phyloP scores from a whole-genome alignment of 1,140 invertebrate species.

The Listronotus oregonensis region DNA sequence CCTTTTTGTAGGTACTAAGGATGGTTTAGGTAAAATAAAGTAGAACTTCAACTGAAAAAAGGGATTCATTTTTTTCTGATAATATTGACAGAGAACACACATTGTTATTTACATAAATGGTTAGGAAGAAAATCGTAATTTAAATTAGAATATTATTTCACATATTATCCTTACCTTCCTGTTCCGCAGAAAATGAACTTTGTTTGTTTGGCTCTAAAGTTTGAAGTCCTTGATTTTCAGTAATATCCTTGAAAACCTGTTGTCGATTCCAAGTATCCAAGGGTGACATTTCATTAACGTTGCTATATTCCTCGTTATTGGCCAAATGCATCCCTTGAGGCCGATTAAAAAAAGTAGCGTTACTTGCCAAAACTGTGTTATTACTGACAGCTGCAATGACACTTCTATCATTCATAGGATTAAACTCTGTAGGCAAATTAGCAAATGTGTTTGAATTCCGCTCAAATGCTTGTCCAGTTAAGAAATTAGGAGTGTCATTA shows the following conservation, averaged over 20 bases:
- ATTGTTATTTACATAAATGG: too few species aligned
- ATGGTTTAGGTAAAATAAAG: too few species aligned
- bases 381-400: conserved; percentile 26
- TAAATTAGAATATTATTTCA: too few species aligned
- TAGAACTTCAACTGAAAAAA: too few species aligned
- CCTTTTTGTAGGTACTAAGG: too few species aligned
- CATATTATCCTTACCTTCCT: too few species aligned
- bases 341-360: conserved; percentile 1
- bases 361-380: conserved; percentile 12
- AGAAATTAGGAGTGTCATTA: conserved; percentile 7
- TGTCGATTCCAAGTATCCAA: conserved; percentile 9
- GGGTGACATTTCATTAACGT: background rate
- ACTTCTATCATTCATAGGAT: conserved; percentile 25
- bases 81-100: too few species aligned
- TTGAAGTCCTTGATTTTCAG: background rate
- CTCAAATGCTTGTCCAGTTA: background rate
- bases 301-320: background rate
- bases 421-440: conserved; percentile 9
- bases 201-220: too few species aligned
- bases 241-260: background rate
- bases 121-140: too few species aligned
- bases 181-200: too few species aligned
- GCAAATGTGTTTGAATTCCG: background rate
- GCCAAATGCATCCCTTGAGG: background rate
- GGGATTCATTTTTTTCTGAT: too few species aligned